Evolutionary conservation across 2,797 vertebrate species (phyloP), one percentile per base, ranked within the genome.

Genomic region (Etheostoma nigrum): DNA sequence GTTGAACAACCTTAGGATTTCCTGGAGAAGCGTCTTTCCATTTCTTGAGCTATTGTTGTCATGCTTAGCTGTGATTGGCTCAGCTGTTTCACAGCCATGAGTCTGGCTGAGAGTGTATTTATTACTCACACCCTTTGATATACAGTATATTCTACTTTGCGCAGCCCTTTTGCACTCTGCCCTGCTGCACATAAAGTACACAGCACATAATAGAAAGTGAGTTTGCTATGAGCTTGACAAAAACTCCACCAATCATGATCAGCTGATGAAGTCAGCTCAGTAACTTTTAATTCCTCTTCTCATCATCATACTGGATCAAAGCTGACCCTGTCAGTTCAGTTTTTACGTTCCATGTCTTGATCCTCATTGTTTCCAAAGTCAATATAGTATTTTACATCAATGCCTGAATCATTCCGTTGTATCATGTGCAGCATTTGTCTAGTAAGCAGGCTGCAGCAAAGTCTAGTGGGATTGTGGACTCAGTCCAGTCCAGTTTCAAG

Each of bases 11-110:
- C 36, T 40, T 11, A 40, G 36, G 36, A 40, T 11, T 40, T 40
- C 36, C 10, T 60, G 13, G 36, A 42, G 58, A 15, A 44, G 42
- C 42, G 42, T 15, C 42, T 44, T 15, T 15, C 13, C 14, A 21
- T 42, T 42, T 60, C n/a, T 15, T 60, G 33, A 25, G 14, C n/a
- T 61, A 40, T 60, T 23, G 13, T 61, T 61, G 11, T 44, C 42
- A 14, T 44, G 59, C 33, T 40, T 60, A n/a, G n/a, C 36, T 60
- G 36, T 42, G 36, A 42, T 60, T 60, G n/a, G 36, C 36, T 42
- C 36, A 60, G 57, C n/a, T 59, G 57, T 59, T 42, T 59, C n/a
- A 9, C 40, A 60, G n/a, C 58, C 36, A 42, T 16, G 13, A 44
- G 42, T 13, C 42, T 15, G 42, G 42, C 42, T 44, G 13, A 44